Conservation (phyloP, 2,888 invertebrate genomes). For the Frankliniella fusca region DNA sequence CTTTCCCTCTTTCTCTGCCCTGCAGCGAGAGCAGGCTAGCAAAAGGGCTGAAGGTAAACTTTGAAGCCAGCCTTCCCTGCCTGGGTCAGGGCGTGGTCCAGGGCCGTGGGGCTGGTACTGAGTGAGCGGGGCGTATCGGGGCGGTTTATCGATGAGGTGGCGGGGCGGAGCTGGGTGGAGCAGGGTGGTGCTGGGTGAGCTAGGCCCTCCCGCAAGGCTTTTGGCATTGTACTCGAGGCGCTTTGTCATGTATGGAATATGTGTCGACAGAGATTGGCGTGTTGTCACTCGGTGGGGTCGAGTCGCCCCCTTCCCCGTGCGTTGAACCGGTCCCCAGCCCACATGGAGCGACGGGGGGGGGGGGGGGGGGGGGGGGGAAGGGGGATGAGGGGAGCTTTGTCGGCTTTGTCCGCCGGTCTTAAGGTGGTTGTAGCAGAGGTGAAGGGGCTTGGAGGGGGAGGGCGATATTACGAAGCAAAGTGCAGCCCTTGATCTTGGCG, state of each 20-base stretch:
- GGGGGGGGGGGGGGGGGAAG: too few species aligned
- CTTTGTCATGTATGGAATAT: constrained; percentile 1
- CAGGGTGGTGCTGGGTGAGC: too few species aligned
- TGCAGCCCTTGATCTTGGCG: too few species aligned
- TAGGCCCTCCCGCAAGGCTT: too few species aligned
- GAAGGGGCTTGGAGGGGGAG: too few species aligned
- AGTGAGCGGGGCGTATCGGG: not conserved
- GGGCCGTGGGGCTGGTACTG: not conserved
- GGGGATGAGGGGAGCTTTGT: too few species aligned
- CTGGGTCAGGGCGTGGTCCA: not conserved
- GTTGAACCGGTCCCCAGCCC: too few species aligned
- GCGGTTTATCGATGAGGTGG: not conserved
- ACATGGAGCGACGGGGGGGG: too few species aligned
- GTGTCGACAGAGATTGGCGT: not conserved
- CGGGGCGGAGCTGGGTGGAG: not conserved
- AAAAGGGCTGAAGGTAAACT: not conserved
- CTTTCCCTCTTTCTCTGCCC: not conserved
- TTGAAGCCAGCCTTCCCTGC: not conserved
- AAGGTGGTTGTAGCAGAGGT: too few species aligned
- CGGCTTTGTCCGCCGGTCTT: too few species aligned
- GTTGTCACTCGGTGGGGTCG: not conserved
- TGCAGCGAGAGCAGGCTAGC: not conserved
- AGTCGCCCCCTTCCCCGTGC: too few species aligned
- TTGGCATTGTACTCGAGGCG: not conserved
- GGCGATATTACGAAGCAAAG: too few species aligned